Conservation (phyloP, 2,888 invertebrate species). For the Dendrolimus pini region DNA sequence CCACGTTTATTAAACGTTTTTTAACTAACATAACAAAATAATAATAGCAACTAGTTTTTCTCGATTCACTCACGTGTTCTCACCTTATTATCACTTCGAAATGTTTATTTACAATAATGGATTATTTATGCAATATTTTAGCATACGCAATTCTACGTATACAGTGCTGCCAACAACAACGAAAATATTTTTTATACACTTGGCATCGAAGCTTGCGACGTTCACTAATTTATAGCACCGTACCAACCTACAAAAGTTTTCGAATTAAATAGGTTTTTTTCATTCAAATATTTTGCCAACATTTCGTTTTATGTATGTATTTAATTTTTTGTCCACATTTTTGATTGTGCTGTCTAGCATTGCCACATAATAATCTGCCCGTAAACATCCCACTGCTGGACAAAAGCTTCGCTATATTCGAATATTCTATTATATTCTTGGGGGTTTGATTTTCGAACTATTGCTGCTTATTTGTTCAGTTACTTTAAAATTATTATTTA, state of each 20-base stretch:
- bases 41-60: neutral
- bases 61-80: neutral
- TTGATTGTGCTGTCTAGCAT: conserved; percentile 18
- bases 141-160: conserved; percentile 15
- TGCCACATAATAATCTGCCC: too few species aligned
- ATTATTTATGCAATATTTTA: conserved; percentile 11
- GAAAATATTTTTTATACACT: conserved; percentile 53
- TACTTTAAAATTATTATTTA: too few species aligned
- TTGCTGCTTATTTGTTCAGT: too few species aligned
- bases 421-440: too few species aligned
- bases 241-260: conserved; percentile 71
- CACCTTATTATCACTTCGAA: neutral
- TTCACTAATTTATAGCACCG: conserved; percentile 55
- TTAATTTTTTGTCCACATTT: conserved; percentile 21
- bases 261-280: conserved; percentile 70
- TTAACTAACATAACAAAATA: neutral
- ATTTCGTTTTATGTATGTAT: conserved; percentile 16
- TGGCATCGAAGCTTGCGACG: conserved; percentile 67
- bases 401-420: too few species aligned
- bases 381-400: too few species aligned
- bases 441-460: too few species aligned
- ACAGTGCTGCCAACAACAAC: conserved; percentile 54
- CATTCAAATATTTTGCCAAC: conserved; percentile 39
- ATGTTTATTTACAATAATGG: conserved; percentile 1
- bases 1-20: neutral